phyloP scores from a whole-genome alignment of 1,140 invertebrate genomes.

The Belonocnema kinseyi region DNA sequence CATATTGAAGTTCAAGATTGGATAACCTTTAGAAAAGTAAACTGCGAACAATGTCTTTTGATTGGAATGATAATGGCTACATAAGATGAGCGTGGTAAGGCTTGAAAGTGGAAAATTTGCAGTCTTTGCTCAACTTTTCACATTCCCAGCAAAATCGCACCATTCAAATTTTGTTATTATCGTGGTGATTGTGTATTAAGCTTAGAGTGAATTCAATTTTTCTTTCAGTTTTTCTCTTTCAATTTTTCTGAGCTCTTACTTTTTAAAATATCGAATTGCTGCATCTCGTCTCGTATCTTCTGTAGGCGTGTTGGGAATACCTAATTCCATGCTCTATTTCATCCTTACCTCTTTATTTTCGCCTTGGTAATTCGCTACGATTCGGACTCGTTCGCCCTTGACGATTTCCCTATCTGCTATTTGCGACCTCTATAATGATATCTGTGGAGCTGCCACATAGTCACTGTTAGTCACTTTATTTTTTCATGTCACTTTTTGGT shows the following conservation, averaged over 20 bases:
- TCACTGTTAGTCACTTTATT: no score
- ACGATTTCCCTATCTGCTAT: neutral
- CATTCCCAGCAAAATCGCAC: neutral
- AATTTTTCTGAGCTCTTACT: neutral
- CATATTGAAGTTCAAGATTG: neutral
- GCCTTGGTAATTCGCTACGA: neutral
- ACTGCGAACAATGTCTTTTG: neutral
- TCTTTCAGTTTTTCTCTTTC: neutral
- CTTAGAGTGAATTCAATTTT: neutral
- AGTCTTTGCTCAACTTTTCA: neutral
- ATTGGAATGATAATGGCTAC: neutral
- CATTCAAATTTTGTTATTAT: conserved; percentile 8
- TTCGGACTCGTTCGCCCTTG: neutral
- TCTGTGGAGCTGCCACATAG: no score
- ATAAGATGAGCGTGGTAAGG: neutral
- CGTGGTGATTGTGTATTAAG: neutral
- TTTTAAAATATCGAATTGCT: conserved; percentile 13
- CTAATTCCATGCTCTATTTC: conserved; percentile 23
- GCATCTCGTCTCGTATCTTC: conserved; percentile 13
- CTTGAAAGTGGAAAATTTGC: neutral
- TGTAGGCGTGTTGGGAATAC: conserved; percentile 21
- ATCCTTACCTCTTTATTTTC: conserved; percentile 12
- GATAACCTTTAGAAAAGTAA: neutral
- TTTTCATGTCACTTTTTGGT: no score
- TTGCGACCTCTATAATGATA: no score